Evolutionary conservation across 2,113 vertebrate species (phyloP).

Genomic region (Pterocles gutturalis): DNA sequence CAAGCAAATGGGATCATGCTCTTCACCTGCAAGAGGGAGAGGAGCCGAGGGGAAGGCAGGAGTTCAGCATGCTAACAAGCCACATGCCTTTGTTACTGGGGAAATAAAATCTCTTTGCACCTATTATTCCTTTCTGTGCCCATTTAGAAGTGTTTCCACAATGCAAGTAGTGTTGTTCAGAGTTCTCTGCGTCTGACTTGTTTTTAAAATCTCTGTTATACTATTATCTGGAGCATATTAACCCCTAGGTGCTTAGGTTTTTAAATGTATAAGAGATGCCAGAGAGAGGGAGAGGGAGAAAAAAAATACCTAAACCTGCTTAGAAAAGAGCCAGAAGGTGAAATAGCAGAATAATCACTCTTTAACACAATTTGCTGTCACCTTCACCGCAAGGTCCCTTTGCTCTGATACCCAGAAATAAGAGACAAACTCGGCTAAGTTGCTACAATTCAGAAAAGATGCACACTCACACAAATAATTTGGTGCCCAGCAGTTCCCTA

Average conservation of each 20-base stretch:
- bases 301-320: slow-evolving; percentile 19
- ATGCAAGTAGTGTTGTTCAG: neutral
- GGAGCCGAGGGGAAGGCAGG: neutral
- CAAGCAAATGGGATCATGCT: neutral
- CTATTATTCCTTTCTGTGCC: slow-evolving; percentile 11
- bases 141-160: slow-evolving; percentile 49
- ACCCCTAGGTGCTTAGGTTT: slow-evolving; percentile 30
- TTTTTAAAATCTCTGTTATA: slow-evolving; percentile 21
- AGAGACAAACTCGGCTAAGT: neutral
- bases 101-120: slow-evolving; percentile 31
- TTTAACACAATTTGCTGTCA: slow-evolving; percentile 38
- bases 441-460: neutral
- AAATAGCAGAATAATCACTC: slow-evolving; percentile 53
- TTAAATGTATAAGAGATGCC: slow-evolving; percentile 13
- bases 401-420: slow-evolving; percentile 7
- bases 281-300: neutral
- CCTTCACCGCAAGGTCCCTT: slow-evolving; percentile 28
- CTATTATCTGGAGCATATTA: slow-evolving; percentile 41
- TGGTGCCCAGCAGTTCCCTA: neutral
- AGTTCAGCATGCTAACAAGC: neutral
- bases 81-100: neutral
- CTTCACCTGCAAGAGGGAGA: slow-evolving; percentile 42
- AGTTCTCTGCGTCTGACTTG: neutral
- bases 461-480: neutral
- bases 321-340: slow-evolving; percentile 21